Base-by-base conservation (phyloP, 1,140 invertebrate species). In the Drosophila pachea region DNA sequence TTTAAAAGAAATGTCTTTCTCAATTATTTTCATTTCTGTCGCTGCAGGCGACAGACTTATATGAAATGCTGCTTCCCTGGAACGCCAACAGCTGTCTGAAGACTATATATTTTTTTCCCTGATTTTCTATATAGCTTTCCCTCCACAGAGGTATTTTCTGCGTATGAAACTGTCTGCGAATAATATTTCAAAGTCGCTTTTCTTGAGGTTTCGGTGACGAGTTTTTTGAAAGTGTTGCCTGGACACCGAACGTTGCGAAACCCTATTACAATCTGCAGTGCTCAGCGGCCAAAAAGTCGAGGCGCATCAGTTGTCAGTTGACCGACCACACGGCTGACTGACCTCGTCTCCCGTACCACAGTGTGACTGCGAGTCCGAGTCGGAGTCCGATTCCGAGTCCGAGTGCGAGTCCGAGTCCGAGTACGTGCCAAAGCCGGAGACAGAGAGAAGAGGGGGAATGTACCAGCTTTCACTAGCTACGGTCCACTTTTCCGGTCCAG, bases 241-340 rank as follows among this genome's bases (percentile, higher is more conserved):
- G 52, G 42, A 54, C 52, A 54, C 8, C 22, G 36, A n/a, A 32
- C 16, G 32, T 33, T 52, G 14, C 31, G 32, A 11, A 52, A 52
- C 43, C 61, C 52, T 36, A 45, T 52, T 33, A 11, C 67, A 64
- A 69, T 52, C 45, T 43, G 53, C 43, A 56, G 31, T 50, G 47
- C 53, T 64, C 31, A 43, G 33, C 52, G 60, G 32, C 14, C 60
- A 52, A 40, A 58, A 38, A 53, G 54, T 52, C 22, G 61, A 58
- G 48, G 35, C 47, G 62, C 55, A 42, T 66, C 63, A 56, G 42
- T 43, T 66, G 38, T 55, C 58, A 62, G 69, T 45, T 61, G 65
- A 72, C 64, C 64, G 43, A 72, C 64, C 64, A 43, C 60, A 63
- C 38, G 60, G 29, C 71, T 69, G 56, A 72, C 56, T 68, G 69